A percentile compares a stretch with the other conserved stretches of the same genome.
Conservation (phyloP, 2,888 invertebrate genomes). For the Pocota personata region DNA sequence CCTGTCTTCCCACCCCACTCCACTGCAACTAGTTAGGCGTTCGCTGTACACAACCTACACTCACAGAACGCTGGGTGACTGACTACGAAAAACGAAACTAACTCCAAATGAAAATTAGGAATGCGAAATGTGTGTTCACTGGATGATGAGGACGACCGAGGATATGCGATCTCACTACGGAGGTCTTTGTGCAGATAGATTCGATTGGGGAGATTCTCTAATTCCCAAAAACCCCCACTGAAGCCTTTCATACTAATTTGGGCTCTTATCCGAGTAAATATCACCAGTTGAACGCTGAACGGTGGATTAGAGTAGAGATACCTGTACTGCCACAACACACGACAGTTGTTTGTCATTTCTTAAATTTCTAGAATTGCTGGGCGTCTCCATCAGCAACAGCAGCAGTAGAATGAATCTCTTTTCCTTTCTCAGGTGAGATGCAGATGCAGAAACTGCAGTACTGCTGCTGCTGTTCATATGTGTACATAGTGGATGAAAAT, state of each 20-base stretch:
- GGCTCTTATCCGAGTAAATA: conserved; percentile 44
- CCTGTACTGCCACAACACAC: conserved; percentile 21
- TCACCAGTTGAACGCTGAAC: background rate
- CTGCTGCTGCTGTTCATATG: conserved; percentile 19
- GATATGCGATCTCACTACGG: conserved; percentile 51
- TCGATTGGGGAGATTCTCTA: conserved; percentile 58
- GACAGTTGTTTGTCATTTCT: conserved; percentile 72
- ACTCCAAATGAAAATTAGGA: conserved; percentile 63
- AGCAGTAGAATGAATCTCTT: conserved; percentile 39
- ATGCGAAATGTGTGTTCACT: conserved; percentile 65
- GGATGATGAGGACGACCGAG: conserved; percentile 26
- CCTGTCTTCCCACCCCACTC: conserved; percentile 19
- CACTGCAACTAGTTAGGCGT: conserved; percentile 8
- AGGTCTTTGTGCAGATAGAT: conserved; percentile 46
- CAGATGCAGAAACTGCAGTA: conserved; percentile 43
- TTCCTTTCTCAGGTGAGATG: conserved; percentile 40
- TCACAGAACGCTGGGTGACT: too few relatives aligned
- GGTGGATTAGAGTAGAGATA: background rate
- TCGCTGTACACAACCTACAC: conserved; percentile 24
- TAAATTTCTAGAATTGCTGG: conserved; percentile 69
- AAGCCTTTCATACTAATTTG: conserved; percentile 59
- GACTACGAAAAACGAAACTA: conserved; percentile 49
- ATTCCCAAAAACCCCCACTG: conserved; percentile 42
- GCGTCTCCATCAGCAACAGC: conserved; percentile 27
- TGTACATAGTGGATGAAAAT: conserved; percentile 49